Base-by-base conservation (phyloP, 2,797 vertebrate species). In the Gallinago nigripennis region DNA sequence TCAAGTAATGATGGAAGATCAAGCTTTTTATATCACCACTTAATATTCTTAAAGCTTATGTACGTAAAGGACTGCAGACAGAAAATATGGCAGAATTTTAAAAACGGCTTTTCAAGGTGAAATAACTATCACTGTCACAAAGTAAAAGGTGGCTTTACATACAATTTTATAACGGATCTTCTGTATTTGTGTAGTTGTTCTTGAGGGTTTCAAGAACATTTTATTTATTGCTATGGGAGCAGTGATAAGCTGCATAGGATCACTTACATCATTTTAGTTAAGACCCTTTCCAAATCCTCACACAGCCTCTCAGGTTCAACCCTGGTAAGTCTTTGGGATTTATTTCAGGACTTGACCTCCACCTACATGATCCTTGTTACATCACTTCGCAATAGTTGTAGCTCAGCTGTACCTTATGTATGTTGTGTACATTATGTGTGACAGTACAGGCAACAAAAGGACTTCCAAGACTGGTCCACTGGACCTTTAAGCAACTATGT, bases 291-390 rank as follows among this genome's bases (percentile, higher is more conserved):
- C 88, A 95, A 96, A 96, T 95, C 94, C 94, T 88, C 88, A 86
- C 37, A 86, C 51, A 88, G 93, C 81, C 51, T 88, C 75, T 94
- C 77, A 77, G 73, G 77, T 95, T 93, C 88, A 95, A 95, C 86
- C 56, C 78, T 76, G 31, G 9, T 93, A 95, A 96, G 3, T 13
- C 93, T 66, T 16, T 21, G 66, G 83, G 83, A 94, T 93, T 97
- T 97, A 95, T 92, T 88, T 71, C 51, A 68, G 92, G 88, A 82
- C 95, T 70, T 94, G 92, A 93, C 90, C 94, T 95, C 93, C 75
- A 90, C 92, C 92, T 88, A 70, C 90, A 87, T 85, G 90, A 97
- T 94, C 96, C 93, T 73, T 73, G 92, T 96, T 97, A 96, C 81
- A 88, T 96, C 93, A 96, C 83, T 90, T 79, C 1, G 2, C 65